Evolutionary conservation across 2,888 invertebrate genomes (phyloP), one percentile per base, ranked within the genome.

Genomic region (Stegana nigrithorax): DNA sequence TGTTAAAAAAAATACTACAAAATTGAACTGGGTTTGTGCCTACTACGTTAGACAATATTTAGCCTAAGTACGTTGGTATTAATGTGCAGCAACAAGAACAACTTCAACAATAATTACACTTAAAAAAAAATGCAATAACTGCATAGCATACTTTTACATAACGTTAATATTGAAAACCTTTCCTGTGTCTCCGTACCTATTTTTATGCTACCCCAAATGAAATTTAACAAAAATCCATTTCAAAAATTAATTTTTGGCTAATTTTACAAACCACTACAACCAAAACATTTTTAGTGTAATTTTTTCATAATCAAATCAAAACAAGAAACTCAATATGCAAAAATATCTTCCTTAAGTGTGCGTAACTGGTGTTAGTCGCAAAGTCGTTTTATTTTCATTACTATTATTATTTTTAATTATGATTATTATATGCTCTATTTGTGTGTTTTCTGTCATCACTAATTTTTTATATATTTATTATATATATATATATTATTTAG

Each of bases 301-400:
- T 65, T 66, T 68, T 62, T 60, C 69, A 67, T 65, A 59, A 60
- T 65, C 51, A 53, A 59, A n/a, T n/a, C n/a, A n/a, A 60, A 27
- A 55, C 53, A 64, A 64, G 58, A 23, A 53, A 14, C 4, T n/a
- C 8, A 27, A 26, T n/a, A n/a, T n/a, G n/a, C n/a, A n/a, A n/a
- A n/a, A n/a, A 27, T 55, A 17, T 23, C 44, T 26, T 59, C 47
- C 25, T 59, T 69, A 71, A 73, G 73, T 83, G 79, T 82, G 74
- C 80, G 76, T 81, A 78, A 73, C 73, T 83, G 83, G 84, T 83
- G 84, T 83, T 79, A 84, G 83, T 83, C 80, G 78, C 83, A 83
- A 81, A 74, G 73, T 76, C 78, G 70, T 45, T 63, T 56, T 36
- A 36, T 27, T 44, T 59, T 25, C 42, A 45, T 67, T 68, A 69